Percentiles rank a stretch among this genome's conserved stretches.
phyloP scores from a whole-genome alignment of 2,113 vertebrate species.

The Microcebus lehilahytsara region DNA sequence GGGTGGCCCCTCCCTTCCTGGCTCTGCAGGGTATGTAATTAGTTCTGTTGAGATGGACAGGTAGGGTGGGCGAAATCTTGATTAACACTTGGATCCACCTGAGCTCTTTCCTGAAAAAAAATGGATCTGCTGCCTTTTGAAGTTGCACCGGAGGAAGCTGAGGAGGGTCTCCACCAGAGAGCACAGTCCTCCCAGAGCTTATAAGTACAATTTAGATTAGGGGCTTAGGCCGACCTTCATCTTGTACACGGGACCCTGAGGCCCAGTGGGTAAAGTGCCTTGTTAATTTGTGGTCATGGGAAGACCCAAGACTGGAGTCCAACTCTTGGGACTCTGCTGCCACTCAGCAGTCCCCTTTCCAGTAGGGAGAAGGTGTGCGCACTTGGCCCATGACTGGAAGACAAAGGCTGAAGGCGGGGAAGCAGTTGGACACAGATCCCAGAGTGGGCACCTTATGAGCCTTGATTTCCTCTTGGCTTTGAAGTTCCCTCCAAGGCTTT shows the following conservation, averaged over 20 bases:
- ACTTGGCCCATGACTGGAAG: neutral
- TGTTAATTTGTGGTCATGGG: too few species aligned
- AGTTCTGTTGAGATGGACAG: neutral
- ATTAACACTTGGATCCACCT: neutral
- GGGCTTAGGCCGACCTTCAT: neutral
- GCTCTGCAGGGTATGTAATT: neutral
- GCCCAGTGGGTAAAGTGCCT: neutral
- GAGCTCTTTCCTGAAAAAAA: neutral
- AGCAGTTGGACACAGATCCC: conserved; percentile 83
- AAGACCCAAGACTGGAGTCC: neutral
- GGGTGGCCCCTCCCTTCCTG: neutral
- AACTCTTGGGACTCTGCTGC: neutral
- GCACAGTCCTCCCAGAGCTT: neutral
- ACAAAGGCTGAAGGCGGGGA: conserved; percentile 10
- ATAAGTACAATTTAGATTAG: neutral
- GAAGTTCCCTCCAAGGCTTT: conserved; percentile 81
- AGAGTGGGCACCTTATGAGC: conserved; percentile 86
- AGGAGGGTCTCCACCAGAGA: neutral
- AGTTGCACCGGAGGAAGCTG: neutral
- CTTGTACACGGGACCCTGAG: neutral
- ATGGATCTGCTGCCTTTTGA: neutral
- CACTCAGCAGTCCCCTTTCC: neutral
- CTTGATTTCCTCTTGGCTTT: conserved; percentile 86
- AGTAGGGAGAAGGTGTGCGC: neutral
- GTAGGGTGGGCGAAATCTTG: neutral